Evolutionary conservation across 2,797 vertebrate genomes (phyloP), one percentile per base, ranked within the genome.

Genomic region (Phoxinus dragarum): DNA sequence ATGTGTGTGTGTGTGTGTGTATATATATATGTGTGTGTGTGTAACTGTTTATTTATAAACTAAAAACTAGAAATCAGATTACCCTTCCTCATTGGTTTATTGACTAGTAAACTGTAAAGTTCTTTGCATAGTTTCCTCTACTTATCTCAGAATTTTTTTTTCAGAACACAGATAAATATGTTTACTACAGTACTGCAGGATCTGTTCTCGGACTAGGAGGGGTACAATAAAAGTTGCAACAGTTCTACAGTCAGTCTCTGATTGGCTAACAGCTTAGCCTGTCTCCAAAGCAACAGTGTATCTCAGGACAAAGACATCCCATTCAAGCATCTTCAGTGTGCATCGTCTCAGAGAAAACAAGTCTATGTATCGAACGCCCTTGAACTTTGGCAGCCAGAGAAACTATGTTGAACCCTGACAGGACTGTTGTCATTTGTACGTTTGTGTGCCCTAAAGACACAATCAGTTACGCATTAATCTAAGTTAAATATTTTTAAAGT

Each of bases 261-360:
- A 95, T 94, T 95, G 94, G 94, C 88, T 90, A 54, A 79, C 17
- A 72, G 34, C n/a, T 61, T 17, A 81, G 82, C 86, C 90, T 94
- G 94, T 95, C 91, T 94, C 95, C 94, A 94, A 94, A 95, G 93
- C 95, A 95, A 95, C 92, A 91, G 79, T 56, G 89, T 88, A 91
- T 94, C 92, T 92, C 91, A 38, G 61, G 86, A 38, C 86, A 75
- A 86, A 89, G 85, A 91, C 61, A 54, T 64, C 67, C 89, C 0
- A 49, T 92, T 89, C 72, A 94, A 93, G 86, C 91, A 71, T 44
- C 52, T 72, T 64, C 80, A 73, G 40, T 54, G 54, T 54, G n/a
- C 27, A 77, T 36, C 56, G 8, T 64, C 64, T 86, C 69, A 40
- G 16, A 49, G 11, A 72, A 49, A 78, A 72, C 31, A 34, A 66